Percentiles rank a stretch among this genome's conserved stretches.
Evolutionary conservation across 2,888 invertebrate genomes (phyloP).

Genomic region (Entomobrya proxima): DNA sequence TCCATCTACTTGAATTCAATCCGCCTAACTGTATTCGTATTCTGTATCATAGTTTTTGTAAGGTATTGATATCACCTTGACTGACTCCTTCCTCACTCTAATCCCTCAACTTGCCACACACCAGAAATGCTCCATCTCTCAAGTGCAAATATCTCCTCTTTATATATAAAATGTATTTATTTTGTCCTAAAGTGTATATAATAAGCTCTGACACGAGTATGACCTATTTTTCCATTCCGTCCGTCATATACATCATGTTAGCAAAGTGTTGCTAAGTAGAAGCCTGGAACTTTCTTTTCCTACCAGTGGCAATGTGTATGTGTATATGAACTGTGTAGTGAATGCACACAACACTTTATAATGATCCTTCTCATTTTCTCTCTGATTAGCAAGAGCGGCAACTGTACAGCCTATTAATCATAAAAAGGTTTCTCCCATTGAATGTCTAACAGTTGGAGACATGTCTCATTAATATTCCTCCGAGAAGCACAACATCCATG

Average conservation of each 20-base stretch:
- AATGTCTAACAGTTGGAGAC: not conserved
- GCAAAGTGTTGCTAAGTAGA: not conserved
- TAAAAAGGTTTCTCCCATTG: not conserved
- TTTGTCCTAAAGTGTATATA: not conserved
- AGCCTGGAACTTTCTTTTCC: conserved; percentile 44
- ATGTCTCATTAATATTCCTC: conserved; percentile 10
- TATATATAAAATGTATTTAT: not conserved
- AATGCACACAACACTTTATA: not conserved
- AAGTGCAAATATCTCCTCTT: too few relatives aligned
- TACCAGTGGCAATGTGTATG: not conserved
- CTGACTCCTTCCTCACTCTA: too few relatives aligned
- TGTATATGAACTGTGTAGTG: not conserved
- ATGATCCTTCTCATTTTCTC: not conserved
- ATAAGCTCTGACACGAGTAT: conserved; percentile 41
- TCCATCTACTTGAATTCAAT: too few relatives aligned
- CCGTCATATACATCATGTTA: not conserved
- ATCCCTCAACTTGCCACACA: too few relatives aligned
- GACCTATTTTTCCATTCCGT: conserved; percentile 40
- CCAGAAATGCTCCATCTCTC: too few relatives aligned
- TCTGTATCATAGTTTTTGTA: too few relatives aligned
- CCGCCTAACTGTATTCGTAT: too few relatives aligned
- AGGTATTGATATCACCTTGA: too few relatives aligned
- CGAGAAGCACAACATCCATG: too few relatives aligned
- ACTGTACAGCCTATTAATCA: not conserved
- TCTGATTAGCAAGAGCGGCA: not conserved